phyloP scores from a whole-genome alignment of 1,140 invertebrate genomes.

The Belonocnema kinseyi region DNA sequence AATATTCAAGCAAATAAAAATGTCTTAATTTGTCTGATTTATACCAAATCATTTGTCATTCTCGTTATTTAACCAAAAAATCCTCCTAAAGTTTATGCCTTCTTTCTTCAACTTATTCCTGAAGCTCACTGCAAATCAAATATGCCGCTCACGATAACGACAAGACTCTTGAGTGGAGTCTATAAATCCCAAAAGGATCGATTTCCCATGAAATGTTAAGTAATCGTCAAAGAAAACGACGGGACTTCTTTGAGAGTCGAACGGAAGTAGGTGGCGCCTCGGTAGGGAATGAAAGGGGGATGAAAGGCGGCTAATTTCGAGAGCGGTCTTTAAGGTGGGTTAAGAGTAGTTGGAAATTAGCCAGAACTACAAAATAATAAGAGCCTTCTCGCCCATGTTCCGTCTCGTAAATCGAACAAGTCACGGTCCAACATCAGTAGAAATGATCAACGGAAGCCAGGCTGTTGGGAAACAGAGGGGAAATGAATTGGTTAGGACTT shows the following conservation, averaged over 20 bases:
- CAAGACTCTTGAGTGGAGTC: neutral
- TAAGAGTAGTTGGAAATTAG: neutral
- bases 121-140: neutral
- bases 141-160: neutral
- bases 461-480: too few relatives aligned
- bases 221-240: slow-evolving; percentile 11
- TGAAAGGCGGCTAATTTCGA: neutral
- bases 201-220: neutral
- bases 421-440: neutral
- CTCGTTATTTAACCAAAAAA: too few relatives aligned
- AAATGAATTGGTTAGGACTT: too few relatives aligned
- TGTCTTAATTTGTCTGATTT: too few relatives aligned
- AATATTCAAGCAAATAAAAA: too few relatives aligned
- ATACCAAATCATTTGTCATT: too few relatives aligned
- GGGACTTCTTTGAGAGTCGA: slow-evolving; percentile 10
- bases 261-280: slow-evolving; percentile 14
- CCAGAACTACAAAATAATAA: neutral
- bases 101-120: neutral
- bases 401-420: neutral
- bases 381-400: neutral
- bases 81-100: neutral
- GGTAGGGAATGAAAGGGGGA: neutral
- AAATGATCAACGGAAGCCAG: too few relatives aligned
- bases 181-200: slow-evolving; percentile 5
- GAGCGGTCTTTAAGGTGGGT: neutral